phyloP scores from a whole-genome alignment of 2,797 vertebrate species.

The Todus mexicanus region DNA sequence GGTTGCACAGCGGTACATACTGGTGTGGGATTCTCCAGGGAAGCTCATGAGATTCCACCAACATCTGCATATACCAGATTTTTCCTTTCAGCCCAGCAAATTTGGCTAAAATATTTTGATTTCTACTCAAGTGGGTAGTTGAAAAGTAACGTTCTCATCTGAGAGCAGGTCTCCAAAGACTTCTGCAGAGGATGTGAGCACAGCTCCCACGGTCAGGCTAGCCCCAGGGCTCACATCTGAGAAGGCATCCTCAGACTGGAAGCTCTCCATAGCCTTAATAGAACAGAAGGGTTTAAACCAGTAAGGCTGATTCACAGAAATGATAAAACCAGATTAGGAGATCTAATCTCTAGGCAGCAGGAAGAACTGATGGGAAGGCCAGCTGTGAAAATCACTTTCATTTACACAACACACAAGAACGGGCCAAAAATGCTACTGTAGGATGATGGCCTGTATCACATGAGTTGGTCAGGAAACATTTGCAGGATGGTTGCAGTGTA shows the following conservation, averaged over 20 bases:
- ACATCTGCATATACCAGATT: neutral
- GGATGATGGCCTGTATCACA: neutral
- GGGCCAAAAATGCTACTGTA: constrained; percentile 4
- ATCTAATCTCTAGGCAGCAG: constrained; percentile 15
- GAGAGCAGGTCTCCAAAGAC: neutral
- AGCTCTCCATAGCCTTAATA: neutral
- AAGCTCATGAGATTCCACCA: constrained; percentile 37
- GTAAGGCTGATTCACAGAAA: constrained; percentile 6
- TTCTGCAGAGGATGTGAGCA: neutral
- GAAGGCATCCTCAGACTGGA: neutral
- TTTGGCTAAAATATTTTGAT: constrained; percentile 20
- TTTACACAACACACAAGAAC: neutral
- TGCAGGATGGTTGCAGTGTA: neutral
- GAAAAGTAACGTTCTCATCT: neutral
- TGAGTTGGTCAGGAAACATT: neutral
- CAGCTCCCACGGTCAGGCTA: neutral
- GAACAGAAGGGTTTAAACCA: constrained; percentile 35
- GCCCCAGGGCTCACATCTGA: constrained; percentile 16
- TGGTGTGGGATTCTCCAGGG: neutral
- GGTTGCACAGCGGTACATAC: accelerated
- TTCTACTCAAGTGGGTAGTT: neutral
- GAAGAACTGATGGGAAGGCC: constrained; percentile 49
- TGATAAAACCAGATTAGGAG: constrained; percentile 57
- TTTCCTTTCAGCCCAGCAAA: constrained; percentile 29
- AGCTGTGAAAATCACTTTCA: constrained; percentile 50